Conservation (phyloP, 2,113 vertebrate genomes). For the Sylvietta virens region DNA sequence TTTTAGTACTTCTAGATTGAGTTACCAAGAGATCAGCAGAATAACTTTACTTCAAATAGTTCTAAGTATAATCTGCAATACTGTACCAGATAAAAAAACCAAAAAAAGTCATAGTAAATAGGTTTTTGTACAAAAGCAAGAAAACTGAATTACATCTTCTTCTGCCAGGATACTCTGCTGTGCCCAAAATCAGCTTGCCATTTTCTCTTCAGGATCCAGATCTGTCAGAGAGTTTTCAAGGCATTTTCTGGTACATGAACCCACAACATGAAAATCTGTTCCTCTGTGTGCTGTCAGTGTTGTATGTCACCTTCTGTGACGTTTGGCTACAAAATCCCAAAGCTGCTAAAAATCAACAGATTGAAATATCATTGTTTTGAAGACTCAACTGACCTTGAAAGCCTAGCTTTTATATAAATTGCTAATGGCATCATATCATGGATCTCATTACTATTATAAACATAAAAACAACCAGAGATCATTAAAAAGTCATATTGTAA, state of each 20-base stretch:
- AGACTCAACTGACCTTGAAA: neutral
- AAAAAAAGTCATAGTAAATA: neutral
- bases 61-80: neutral
- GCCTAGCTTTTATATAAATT: neutral
- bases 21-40: neutral
- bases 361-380: neutral
- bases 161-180: neutral
- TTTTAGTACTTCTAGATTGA: neutral
- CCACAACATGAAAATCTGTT: neutral
- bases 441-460: slow-evolving; percentile 14
- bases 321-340: neutral
- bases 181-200: neutral
- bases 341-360: neutral
- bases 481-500: slow-evolving; percentile 15
- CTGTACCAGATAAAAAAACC: neutral
- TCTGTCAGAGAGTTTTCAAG: neutral
- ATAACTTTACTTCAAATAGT: neutral
- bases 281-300: neutral
- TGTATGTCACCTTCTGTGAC: neutral
- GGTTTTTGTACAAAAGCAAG: neutral
- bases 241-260: neutral
- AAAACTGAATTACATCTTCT: neutral
- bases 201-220: neutral
- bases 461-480: neutral
- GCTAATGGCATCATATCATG: neutral